A percentile compares a stretch with the other conserved stretches of the same genome.
Evolutionary conservation across 2,113 vertebrate species (phyloP).

Genomic region (Maccullochella peelii): DNA sequence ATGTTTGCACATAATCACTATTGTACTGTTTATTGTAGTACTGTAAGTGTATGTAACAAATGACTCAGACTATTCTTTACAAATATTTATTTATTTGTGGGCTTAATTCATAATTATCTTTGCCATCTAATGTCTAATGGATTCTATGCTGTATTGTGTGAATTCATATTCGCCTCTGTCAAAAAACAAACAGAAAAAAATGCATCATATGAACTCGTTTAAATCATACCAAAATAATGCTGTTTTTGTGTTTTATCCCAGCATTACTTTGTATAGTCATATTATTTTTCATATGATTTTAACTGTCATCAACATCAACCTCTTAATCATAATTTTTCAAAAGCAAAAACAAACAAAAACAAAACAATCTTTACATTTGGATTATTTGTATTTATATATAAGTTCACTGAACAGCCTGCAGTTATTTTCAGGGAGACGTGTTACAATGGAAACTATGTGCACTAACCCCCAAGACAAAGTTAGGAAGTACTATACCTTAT

Average conservation of each 20-base stretch:
- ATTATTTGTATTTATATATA: too few relatives aligned
- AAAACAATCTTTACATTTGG: too few relatives aligned
- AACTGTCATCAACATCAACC: too few relatives aligned
- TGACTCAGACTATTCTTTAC: neutral
- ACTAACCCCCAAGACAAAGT: neutral
- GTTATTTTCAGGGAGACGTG: neutral
- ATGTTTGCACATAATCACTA: neutral
- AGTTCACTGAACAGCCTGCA: neutral
- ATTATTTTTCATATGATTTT: neutral
- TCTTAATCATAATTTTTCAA: too few relatives aligned
- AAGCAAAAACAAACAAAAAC: too few relatives aligned
- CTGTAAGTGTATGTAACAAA: neutral
- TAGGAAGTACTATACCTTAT: too few relatives aligned
- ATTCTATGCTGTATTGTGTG: neutral
- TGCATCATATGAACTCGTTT: neutral
- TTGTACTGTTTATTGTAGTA: neutral
- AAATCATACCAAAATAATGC: neutral
- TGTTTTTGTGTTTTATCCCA: neutral
- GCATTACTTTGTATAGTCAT: neutral
- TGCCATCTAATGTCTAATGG: neutral
- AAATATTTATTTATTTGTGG: neutral
- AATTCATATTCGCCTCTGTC: neutral
- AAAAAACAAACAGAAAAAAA: neutral
- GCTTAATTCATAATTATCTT: neutral
- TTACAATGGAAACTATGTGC: neutral